phyloP scores from a whole-genome alignment of 2,797 vertebrate genomes.

The Enteromius argenteus region DNA sequence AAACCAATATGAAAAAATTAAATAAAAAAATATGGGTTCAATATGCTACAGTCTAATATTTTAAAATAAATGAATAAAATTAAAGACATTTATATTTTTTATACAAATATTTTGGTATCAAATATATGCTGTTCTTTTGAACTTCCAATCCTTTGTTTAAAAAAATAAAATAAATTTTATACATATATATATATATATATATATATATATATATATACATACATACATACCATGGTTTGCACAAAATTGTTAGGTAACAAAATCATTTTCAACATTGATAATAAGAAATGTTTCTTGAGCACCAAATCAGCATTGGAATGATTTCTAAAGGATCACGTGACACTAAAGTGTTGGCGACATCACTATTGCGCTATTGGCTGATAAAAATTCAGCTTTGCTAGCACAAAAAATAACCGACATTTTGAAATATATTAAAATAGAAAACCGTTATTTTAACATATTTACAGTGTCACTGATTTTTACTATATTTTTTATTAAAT shows the following conservation, averaged over 20 bases:
- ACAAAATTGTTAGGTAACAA: background rate
- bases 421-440: background rate
- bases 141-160: background rate
- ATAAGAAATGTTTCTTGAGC: background rate
- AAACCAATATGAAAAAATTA: background rate
- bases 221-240: background rate
- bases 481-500: background rate
- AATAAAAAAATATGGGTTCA: background rate
- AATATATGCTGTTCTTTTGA: background rate
- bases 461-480: background rate
- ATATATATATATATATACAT: no score
- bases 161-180: no score
- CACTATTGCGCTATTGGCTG: background rate
- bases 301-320: background rate
- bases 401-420: background rate
- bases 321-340: background rate
- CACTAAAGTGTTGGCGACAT: background rate
- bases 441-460: background rate
- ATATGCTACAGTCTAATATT: no score
- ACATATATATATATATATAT: no score
- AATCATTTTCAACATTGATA: background rate
- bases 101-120: background rate
- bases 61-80: no score
- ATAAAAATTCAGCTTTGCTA: background rate
- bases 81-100: no score